These are phyloP conservation scores for Setipinna tenuifilis DNA, from an alignment of 2,797 vertebrate genomes.

Conservation along the genomic window DNA sequence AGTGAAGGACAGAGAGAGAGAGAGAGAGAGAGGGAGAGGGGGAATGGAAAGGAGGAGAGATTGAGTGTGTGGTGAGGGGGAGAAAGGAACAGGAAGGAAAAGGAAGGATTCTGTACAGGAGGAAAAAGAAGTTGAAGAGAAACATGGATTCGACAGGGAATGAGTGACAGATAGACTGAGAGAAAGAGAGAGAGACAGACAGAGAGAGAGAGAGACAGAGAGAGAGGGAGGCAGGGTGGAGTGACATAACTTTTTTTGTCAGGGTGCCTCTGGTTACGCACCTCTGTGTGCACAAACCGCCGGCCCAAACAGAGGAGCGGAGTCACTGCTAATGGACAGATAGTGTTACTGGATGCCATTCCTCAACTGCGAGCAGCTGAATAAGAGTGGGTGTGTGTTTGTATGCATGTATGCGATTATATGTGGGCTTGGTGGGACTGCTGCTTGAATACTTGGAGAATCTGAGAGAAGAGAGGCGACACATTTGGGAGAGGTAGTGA, in stretches of 20 bases:
- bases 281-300: constrained; percentile 36
- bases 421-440: constrained; percentile 17
- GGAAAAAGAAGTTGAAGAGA: background rate
- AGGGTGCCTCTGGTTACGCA: constrained; percentile 87
- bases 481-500: constrained; percentile 6
- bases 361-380: constrained; percentile 82
- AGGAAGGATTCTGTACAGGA: background rate
- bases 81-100: background rate
- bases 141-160: background rate
- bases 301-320: constrained; percentile 74
- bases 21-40: constrained; percentile 61
- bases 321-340: constrained; percentile 80
- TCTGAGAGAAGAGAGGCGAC: background rate
- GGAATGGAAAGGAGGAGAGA: constrained; percentile 41
- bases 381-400: constrained; percentile 35
- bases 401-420: constrained; percentile 21
- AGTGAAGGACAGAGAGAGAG: constrained; percentile 49
- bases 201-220: background rate
- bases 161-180: background rate
- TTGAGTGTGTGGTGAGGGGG: constrained; percentile 63
- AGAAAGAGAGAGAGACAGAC: background rate
- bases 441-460: background rate
- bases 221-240: constrained; percentile 53
- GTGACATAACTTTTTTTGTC: constrained; percentile 90
- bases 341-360: constrained; percentile 87